These are phyloP conservation scores for Podiceps cristatus DNA, from an alignment of 2,113 vertebrate genomes.

Conservation along the genomic window DNA sequence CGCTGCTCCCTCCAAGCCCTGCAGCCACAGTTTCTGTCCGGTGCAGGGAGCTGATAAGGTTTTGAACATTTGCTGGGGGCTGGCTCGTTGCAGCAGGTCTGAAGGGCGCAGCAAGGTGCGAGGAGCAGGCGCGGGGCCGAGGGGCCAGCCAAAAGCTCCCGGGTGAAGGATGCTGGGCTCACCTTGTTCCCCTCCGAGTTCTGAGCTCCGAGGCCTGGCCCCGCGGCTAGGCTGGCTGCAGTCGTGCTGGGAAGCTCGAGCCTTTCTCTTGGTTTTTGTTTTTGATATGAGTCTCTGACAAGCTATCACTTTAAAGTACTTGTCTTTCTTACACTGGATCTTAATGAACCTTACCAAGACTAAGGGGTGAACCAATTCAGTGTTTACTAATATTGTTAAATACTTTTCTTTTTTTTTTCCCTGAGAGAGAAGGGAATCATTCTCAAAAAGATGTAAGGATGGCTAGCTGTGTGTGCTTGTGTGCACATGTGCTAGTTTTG, in stretches of 20 bases:
- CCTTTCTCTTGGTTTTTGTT: background rate
- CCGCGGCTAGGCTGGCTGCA: accelerated
- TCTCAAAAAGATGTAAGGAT: background rate
- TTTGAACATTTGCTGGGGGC: background rate
- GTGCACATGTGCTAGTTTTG: background rate
- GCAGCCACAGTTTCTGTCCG: background rate
- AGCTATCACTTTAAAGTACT: background rate
- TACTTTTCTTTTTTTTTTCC: too few species aligned
- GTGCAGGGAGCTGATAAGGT: background rate
- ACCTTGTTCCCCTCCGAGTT: background rate
- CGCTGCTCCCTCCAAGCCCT: background rate
- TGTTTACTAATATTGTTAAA: background rate
- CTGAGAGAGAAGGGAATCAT: background rate
- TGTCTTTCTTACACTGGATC: background rate
- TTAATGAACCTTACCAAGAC: background rate
- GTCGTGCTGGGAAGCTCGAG: accelerated
- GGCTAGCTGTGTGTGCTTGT: accelerated
- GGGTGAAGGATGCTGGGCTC: background rate
- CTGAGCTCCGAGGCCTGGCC: background rate
- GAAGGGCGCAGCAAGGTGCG: background rate
- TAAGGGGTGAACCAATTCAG: background rate
- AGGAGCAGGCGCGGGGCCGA: background rate
- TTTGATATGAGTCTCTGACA: background rate
- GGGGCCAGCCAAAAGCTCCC: background rate
- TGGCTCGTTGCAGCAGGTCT: background rate